Evolutionary conservation across 2,113 vertebrate genomes (phyloP), one percentile per base, ranked within the genome.

Genomic region (Geothlypis trichas): DNA sequence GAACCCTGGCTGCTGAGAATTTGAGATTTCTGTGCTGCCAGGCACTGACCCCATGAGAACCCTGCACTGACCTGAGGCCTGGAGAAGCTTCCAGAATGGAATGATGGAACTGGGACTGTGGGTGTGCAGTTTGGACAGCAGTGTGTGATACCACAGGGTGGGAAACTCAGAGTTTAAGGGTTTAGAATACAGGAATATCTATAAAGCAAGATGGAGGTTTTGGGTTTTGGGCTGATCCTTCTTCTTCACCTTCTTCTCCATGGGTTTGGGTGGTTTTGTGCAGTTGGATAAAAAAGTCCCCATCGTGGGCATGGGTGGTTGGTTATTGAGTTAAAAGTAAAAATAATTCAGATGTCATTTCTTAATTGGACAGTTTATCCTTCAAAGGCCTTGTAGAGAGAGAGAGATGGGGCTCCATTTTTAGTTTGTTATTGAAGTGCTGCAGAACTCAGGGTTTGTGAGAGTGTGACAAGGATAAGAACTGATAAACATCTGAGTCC

Each of bases 131-230:
- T 58, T 58, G 55, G 4, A 23, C 14, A 58, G 55, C 10, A 58
- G 55, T n/a, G 55, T 58, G 55, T 23, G 55, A 58, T 10, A 58
- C 1, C 21, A n/a, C 55, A 58, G 55, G 55, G 33, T 13, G 55
- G 55, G 21, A n/a, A 58, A 23, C 21, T 7, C 21, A n/a, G 33
- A n/a, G 33, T 58, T n/a, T 58, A 3, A 58, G 33, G 33, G 21
- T 23, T 58, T n/a, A 15, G 55, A 58, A n/a, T 58, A 1, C 13
- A 58, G 55, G 0, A 5, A n/a, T 58, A 6, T 6, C 15, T 5
- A n/a, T 4, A n/a, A 58, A 15, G 9, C 21, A 58, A n/a, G 21
- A 15, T 58, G 55, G 21, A n/a, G 21, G 33, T 7, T 58, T n/a
- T n/a, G 9, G 21, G 33, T 7, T 58, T n/a, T n/a, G 9, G 33